These are phyloP conservation scores for Tinea semifulvella DNA, from an alignment of 2,888 invertebrate genomes.

Conservation along the genomic window DNA sequence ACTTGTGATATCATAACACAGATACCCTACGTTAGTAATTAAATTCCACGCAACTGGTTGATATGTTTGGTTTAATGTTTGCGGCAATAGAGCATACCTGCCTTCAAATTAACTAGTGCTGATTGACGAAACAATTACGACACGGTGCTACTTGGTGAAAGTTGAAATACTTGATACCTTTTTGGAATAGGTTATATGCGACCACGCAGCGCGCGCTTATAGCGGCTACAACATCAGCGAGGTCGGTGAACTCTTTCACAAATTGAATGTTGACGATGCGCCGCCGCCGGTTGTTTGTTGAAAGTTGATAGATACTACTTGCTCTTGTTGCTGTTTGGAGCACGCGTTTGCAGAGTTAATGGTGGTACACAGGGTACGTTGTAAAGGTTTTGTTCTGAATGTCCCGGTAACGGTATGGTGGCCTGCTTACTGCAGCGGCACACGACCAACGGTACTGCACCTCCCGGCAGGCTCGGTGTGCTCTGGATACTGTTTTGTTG, in stretches of 20 bases:
- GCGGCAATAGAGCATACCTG: constrained; percentile 6
- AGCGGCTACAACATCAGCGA: constrained; percentile 18
- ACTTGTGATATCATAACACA: neutral
- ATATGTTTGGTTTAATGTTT: constrained; percentile 1
- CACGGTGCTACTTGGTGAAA: constrained; percentile 30
- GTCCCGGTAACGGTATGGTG: constrained; percentile 17
- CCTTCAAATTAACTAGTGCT: constrained; percentile 21
- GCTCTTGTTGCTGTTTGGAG: neutral
- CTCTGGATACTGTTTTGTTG: constrained; percentile 8
- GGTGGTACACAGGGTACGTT: neutral
- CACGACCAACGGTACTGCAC: constrained; percentile 16
- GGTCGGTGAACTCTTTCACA: constrained; percentile 22
- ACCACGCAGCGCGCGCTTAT: constrained; percentile 14
- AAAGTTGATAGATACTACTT: constrained; percentile 1
- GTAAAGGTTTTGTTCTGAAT: constrained; percentile 13
- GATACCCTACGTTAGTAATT: neutral
- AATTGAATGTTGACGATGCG: constrained; percentile 12
- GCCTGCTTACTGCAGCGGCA: constrained; percentile 17
- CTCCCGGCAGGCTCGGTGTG: constrained; percentile 7
- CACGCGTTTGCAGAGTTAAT: neutral
- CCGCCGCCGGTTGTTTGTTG: constrained; percentile 9
- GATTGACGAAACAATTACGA: constrained; percentile 29
- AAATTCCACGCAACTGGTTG: constrained; percentile 8
- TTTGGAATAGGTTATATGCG: constrained; percentile 22
- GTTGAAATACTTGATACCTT: constrained; percentile 31